Percentiles rank a stretch among this genome's conserved stretches.
These are phyloP conservation scores for Porites lutea DNA, from an alignment of 64 coral and sea anemone genomes.

Conservation along the genomic window DNA sequence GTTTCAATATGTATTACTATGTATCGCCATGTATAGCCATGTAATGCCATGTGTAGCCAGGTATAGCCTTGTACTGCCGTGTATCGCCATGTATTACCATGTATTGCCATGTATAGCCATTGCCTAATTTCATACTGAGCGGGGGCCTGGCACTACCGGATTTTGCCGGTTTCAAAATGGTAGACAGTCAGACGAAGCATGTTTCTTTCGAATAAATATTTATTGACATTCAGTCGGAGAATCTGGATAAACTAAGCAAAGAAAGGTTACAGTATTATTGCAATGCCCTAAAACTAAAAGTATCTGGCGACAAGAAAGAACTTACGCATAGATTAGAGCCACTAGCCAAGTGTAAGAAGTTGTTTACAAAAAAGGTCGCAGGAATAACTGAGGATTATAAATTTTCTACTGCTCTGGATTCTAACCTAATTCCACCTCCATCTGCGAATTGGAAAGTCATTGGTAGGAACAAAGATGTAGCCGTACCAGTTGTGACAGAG, in stretches of 20 bases:
- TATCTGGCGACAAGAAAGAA: conserved; percentile 67
- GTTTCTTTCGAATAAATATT: conserved; percentile 35
- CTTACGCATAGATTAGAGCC: conserved; percentile 68
- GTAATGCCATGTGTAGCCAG: too few relatives aligned
- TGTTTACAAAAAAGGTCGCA: background rate
- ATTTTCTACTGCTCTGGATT: conserved; percentile 50
- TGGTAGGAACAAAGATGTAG: conserved; percentile 48
- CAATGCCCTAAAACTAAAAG: conserved; percentile 61
- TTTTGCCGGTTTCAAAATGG: conserved; percentile 55
- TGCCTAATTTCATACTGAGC: conserved; percentile 45
- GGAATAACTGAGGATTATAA: conserved; percentile 5
- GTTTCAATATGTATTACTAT: too few relatives aligned
- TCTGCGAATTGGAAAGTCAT: conserved; percentile 64
- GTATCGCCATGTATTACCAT: too few relatives aligned
- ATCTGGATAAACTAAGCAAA: conserved; percentile 51
- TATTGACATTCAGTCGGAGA: conserved; percentile 32
- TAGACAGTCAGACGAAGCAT: background rate
- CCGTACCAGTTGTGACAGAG: conserved; percentile 61
- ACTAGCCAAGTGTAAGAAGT: conserved; percentile 52
- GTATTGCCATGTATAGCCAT: background rate
- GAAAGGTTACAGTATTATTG: conserved; percentile 50
- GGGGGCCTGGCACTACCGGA: conserved; percentile 46
- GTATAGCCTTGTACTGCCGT: too few relatives aligned
- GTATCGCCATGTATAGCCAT: too few relatives aligned
- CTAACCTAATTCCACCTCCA: conserved; percentile 48